Conservation (phyloP, 2,888 invertebrate species). For the Trissoscelio sp. region DNA sequence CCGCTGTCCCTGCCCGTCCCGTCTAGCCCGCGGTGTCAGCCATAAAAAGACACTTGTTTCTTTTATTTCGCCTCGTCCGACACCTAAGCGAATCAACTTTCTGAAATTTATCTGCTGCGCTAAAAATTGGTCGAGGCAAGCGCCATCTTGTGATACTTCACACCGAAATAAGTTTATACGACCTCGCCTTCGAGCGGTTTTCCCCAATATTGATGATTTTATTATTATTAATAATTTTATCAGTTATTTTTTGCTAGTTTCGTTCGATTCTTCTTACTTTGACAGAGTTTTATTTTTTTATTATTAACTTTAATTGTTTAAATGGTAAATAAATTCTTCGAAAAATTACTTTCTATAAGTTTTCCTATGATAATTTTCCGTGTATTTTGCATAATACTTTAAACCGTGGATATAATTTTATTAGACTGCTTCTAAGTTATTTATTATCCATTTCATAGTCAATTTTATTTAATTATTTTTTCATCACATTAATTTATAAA, state of each 20-base stretch:
- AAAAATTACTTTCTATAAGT: too few relatives aligned
- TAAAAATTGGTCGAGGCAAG: constrained; percentile 22
- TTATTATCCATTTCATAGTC: too few relatives aligned
- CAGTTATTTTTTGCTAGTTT: background rate
- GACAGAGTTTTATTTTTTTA: too few relatives aligned
- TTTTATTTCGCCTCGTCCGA: constrained; percentile 40
- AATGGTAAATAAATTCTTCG: too few relatives aligned
- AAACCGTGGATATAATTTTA: too few relatives aligned
- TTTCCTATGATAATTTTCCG: too few relatives aligned
- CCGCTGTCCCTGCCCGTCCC: background rate
- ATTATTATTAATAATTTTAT: background rate
- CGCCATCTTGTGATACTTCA: constrained; percentile 23
- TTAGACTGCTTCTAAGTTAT: too few relatives aligned
- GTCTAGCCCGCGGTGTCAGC: constrained; percentile 29
- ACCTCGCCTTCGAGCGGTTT: background rate
- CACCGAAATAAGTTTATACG: constrained; percentile 18
- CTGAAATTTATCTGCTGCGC: constrained; percentile 36
- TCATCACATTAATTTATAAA: too few relatives aligned
- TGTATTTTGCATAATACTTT: too few relatives aligned
- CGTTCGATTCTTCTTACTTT: too few relatives aligned
- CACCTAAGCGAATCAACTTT: constrained; percentile 50
- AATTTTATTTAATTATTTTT: too few relatives aligned
- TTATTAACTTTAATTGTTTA: too few relatives aligned
- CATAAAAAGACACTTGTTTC: constrained; percentile 54
- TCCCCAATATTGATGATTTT: background rate